A percentile compares a stretch with the other conserved stretches of the same genome.
Conservation (phyloP, 2,888 invertebrate genomes). For the Eucriotettix oculatus region DNA sequence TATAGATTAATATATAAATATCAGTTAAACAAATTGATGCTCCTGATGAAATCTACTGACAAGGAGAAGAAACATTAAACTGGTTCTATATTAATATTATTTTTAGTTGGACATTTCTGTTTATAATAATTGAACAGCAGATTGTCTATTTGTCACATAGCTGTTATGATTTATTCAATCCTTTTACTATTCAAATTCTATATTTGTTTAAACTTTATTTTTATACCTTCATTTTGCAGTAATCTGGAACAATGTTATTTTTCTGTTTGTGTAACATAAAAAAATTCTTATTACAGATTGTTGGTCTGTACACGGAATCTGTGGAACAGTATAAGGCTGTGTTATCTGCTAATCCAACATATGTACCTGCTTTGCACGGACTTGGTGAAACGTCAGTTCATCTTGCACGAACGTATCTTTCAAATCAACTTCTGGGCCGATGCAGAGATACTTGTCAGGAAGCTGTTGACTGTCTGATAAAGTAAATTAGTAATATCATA, state of each 20-base stretch:
- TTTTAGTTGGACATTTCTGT: too few species aligned
- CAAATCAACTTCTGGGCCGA: constrained; percentile 50
- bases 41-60: too few species aligned
- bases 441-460: constrained; percentile 55
- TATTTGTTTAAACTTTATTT: not conserved
- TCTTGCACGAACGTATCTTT: constrained; percentile 46
- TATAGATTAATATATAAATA: not conserved
- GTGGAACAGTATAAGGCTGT: constrained; percentile 47
- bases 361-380: constrained; percentile 62
- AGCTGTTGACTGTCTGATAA: constrained; percentile 43
- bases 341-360: constrained; percentile 35
- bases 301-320: constrained; percentile 58
- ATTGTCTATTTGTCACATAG: too few species aligned
- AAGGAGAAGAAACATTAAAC: too few species aligned
- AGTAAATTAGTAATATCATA: constrained; percentile 17
- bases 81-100: too few species aligned
- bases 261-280: too few species aligned
- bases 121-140: too few species aligned
- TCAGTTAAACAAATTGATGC: not conserved
- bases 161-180: too few species aligned
- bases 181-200: too few species aligned
- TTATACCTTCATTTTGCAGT: too few species aligned
- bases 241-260: too few species aligned
- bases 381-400: constrained; percentile 64
- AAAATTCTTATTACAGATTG: constrained; percentile 27